Evolutionary conservation across 1,140 invertebrate species (phyloP).

Genomic region (Aphidius gifuensis): DNA sequence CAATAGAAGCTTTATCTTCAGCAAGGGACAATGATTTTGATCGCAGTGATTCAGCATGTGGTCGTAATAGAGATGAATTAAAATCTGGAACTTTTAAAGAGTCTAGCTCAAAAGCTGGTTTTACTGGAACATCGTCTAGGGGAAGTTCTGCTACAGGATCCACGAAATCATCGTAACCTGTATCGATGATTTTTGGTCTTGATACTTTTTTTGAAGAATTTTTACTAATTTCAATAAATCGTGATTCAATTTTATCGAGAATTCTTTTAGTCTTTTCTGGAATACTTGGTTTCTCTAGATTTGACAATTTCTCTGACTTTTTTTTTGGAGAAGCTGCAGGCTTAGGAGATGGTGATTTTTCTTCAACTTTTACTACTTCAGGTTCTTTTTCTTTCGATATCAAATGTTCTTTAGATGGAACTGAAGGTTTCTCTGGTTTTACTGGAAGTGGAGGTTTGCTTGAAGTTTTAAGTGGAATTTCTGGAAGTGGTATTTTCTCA

Average conservation of each 20-base stretch:
- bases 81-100: conserved; percentile 53
- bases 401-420: conserved; percentile 13
- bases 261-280: conserved; percentile 53
- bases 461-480: conserved; percentile 38
- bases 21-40: conserved; percentile 52
- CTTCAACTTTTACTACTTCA: conserved; percentile 18
- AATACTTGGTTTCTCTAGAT: conserved; percentile 47
- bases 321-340: conserved; percentile 32
- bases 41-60: conserved; percentile 48
- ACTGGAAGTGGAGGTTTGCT: conserved; percentile 5
- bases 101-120: conserved; percentile 50
- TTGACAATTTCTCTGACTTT: conserved; percentile 33
- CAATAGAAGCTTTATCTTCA: conserved; percentile 52
- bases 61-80: conserved; percentile 48
- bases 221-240: conserved; percentile 44
- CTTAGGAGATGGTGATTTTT: conserved; percentile 27
- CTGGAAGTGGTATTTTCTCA: conserved; percentile 50
- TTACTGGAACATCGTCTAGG: conserved; percentile 51
- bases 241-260: conserved; percentile 50
- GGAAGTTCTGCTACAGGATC: conserved; percentile 52
- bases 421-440: conserved; percentile 22
- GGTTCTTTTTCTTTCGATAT: conserved; percentile 20
- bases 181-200: conserved; percentile 50
- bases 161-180: conserved; percentile 52
- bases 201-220: conserved; percentile 38